phyloP scores from a whole-genome alignment of 2,888 invertebrate species.

The Eurytoma adleriae region DNA sequence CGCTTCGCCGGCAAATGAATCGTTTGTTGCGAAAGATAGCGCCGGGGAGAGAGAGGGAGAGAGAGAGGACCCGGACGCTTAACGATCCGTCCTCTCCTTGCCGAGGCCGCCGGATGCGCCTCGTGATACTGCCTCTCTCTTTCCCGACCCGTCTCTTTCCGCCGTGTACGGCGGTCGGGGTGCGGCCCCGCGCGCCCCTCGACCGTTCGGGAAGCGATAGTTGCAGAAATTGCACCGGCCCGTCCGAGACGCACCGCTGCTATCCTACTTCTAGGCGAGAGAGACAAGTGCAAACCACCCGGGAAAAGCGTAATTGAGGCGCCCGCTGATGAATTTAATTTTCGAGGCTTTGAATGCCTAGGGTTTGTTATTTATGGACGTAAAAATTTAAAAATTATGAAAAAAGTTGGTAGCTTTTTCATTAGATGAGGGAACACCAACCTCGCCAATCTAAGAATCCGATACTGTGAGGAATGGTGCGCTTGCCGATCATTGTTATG shows the following conservation, averaged over 20 bases:
- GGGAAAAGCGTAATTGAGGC: conserved; percentile 18
- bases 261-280: background rate
- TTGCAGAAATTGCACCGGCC: conserved; percentile 1
- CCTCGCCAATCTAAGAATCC: too few relatives aligned
- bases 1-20: conserved; percentile 49
- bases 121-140: background rate
- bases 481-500: too few relatives aligned
- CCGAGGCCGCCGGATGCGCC: background rate
- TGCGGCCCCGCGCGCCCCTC: background rate
- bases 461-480: too few relatives aligned
- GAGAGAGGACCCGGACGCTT: conserved; percentile 42
- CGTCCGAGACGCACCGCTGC: background rate
- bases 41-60: too few relatives aligned
- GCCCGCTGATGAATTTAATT: background rate
- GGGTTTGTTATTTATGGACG: background rate
- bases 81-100: conserved; percentile 38
- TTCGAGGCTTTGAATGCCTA: background rate
- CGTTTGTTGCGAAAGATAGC: conserved; percentile 49
- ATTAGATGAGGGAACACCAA: too few relatives aligned
- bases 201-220: background rate
- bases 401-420: too few relatives aligned
- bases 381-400: too few relatives aligned
- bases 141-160: background rate
- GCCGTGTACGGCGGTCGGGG: background rate
- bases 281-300: conserved; percentile 11